Base-by-base conservation (phyloP, 2,113 vertebrate species). In the Galemys pyrenaicus region DNA sequence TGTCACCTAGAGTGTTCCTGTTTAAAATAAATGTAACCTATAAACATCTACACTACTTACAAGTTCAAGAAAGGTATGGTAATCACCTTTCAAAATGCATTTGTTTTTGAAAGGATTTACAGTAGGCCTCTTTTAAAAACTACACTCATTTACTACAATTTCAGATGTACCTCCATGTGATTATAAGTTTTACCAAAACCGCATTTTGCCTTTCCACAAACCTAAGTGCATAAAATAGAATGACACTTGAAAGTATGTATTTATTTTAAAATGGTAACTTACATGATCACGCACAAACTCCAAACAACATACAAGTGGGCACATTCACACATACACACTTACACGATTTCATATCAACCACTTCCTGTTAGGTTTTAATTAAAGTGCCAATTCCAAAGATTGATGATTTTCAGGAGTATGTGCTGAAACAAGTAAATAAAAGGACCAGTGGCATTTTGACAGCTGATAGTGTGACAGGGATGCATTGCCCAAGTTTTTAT, bases 341-440 rank as follows among this genome's bases (percentile, higher is more conserved):
- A 44, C 58, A 37, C 46, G 84, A 28, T 80, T 85, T 85, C 9
- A 74, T 6, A 68, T 9, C 44, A 94, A 54, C 39, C 49, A 30
- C 44, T 79, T 96, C 62, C 35, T 20, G 78, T 85, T 95, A 92
- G 70, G 9, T 96, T 97, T 98, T 98, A 97, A 98, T 98, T 98
- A 97, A 96, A 93, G 82, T 88, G 85, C 82, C 98, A 97, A 70
- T 97, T 94, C 80, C 88, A 94, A 96, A 98, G 97, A 98, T 81
- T 96, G 96, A 97, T 98, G 95, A 93, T 94, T 97, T 93, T 91
- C 71, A 96, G 85, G 92, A 97, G 68, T 58, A 96, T 65, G 73
- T 87, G 92, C 91, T 68, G 71, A 97, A 98, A 98, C 94, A 94
- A 97, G 96, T 97, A 98, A 97, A 98, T 96, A 82, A 94, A 97